phyloP scores from a whole-genome alignment of 2,797 vertebrate species.

The Bradypus variegatus region DNA sequence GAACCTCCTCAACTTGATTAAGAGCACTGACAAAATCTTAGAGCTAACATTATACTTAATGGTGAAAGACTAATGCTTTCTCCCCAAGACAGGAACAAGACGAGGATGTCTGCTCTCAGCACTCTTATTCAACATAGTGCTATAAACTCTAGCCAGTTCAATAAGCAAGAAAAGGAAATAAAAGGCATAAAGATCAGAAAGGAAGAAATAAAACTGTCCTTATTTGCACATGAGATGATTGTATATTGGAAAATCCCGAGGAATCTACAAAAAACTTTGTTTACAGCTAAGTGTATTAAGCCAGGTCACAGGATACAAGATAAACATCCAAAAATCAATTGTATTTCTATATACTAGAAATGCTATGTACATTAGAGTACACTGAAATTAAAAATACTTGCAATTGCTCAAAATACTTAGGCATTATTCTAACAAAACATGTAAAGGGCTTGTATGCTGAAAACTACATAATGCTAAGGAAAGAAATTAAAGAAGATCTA shows the following conservation, averaged over 20 bases:
- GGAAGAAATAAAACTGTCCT: not conserved
- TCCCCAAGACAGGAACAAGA: not conserved
- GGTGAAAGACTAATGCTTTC: not conserved
- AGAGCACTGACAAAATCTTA: not conserved
- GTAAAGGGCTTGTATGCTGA: accelerated
- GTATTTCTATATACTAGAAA: not conserved
- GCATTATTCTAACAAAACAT: not conserved
- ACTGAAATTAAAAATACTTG: not conserved
- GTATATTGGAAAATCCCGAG: not conserved
- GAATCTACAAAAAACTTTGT: not conserved
- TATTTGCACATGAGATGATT: not conserved
- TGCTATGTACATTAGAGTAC: not conserved
- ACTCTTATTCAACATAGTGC: not conserved
- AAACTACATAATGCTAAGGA: accelerated
- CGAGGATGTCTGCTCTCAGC: not conserved
- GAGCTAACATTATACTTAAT: not conserved
- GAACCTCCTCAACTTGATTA: not conserved
- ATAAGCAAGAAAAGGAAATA: not conserved
- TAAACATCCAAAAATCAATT: not conserved
- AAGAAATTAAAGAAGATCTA: not conserved
- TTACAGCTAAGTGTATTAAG: not conserved
- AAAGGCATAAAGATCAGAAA: not conserved
- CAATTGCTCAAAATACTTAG: not conserved
- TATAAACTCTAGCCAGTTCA: not conserved
- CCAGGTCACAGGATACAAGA: not conserved